Percentiles rank a stretch among this genome's conserved stretches.
Conservation (phyloP, 53 echinoderm and acorn worm species). For the Holothuria leucospilota region DNA sequence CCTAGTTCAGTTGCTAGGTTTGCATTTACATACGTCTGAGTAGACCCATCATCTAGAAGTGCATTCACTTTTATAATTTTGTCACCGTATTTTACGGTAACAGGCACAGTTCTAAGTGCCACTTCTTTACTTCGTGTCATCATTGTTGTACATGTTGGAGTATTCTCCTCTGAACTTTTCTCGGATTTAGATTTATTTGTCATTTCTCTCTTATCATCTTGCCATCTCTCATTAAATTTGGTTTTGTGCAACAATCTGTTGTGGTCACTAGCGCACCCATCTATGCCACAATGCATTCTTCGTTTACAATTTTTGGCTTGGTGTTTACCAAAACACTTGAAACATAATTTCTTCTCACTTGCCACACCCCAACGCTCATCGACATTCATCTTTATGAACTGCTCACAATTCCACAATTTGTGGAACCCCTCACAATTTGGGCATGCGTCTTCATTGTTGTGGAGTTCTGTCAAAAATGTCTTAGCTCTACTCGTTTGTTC, state of each 20-base stretch:
- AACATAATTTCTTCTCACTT: constrained; percentile 13
- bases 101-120: constrained; percentile 19
- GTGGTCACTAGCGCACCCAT: constrained; percentile 20
- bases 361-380: constrained; percentile 8
- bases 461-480: not conserved
- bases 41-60: constrained; percentile 24
- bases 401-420: constrained; percentile 41
- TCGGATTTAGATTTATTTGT: not conserved
- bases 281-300: constrained; percentile 27
- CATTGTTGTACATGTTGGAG: not conserved
- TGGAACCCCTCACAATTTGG: not conserved
- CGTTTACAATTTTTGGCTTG: constrained; percentile 2
- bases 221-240: not conserved
- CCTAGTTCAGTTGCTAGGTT: not conserved
- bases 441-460: not conserved
- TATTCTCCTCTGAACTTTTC: not conserved
- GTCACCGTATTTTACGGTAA: not conserved
- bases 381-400: constrained; percentile 19
- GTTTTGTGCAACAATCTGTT: not conserved
- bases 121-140: constrained; percentile 13
- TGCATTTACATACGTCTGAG: constrained; percentile 11
- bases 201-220: not conserved
- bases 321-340: constrained; percentile 36
- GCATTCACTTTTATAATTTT: constrained; percentile 21
- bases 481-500: constrained; percentile 38